Conservation (phyloP, 2,888 invertebrate species). For the Selenia dentaria region DNA sequence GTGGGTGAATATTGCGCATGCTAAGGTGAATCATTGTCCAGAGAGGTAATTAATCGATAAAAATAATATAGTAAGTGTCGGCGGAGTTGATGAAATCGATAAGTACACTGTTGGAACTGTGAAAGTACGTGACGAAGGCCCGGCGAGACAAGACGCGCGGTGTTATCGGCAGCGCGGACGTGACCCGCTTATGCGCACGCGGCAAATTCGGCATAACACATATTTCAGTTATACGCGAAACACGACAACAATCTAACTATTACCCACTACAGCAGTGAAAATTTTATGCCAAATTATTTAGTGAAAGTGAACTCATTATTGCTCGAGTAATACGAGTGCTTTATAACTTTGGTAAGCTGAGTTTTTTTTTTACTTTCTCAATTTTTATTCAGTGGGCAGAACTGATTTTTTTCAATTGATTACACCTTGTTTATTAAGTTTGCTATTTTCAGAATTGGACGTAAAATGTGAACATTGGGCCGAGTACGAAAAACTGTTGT, state of each 20-base stretch:
- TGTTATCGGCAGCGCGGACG: slow-evolving; percentile 23
- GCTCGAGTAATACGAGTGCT: not conserved
- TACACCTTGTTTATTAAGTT: too few relatives aligned
- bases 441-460: too few relatives aligned
- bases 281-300: slow-evolving; percentile 6
- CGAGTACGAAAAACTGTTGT: too few relatives aligned
- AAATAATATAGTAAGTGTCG: not conserved
- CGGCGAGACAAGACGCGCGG: slow-evolving; percentile 10
- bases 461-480: too few relatives aligned
- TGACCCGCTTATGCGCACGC: slow-evolving; percentile 18
- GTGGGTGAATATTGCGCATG: too few relatives aligned
- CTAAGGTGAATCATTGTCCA: not conserved
- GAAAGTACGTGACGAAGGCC: slow-evolving; percentile 49
- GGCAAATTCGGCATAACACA: slow-evolving; percentile 14
- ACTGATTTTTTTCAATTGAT: too few relatives aligned
- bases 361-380: not conserved
- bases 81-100: slow-evolving; percentile 11
- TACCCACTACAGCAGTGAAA: slow-evolving; percentile 5
- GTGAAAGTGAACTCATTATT: slow-evolving; percentile 9
- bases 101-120: slow-evolving; percentile 15
- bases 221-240: slow-evolving; percentile 20
- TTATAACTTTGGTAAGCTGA: slow-evolving; percentile 2
- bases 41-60: not conserved
- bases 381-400: too few relatives aligned
- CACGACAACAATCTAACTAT: slow-evolving; percentile 16